Evolutionary conservation across 2,797 vertebrate genomes (phyloP).

Genomic region (Xiphorhynchus erythropygius): DNA sequence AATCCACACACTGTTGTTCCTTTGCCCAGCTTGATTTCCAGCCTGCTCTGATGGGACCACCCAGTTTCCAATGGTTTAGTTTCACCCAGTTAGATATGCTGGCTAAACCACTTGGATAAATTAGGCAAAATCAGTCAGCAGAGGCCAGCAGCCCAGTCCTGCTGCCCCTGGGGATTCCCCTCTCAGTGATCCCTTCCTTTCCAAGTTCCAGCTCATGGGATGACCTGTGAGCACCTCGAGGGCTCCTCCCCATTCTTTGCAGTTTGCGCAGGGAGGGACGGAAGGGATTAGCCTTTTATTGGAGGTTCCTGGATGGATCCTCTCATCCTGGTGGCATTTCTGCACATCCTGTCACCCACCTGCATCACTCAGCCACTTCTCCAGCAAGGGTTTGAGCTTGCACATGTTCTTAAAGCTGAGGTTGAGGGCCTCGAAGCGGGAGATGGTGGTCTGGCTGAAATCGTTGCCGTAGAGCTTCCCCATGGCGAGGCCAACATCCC

Average conservation of each 20-base stretch:
- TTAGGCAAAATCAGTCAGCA: not conserved
- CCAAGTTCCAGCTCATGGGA: not conserved
- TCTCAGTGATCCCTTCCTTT: not conserved
- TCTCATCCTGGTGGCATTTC: not conserved
- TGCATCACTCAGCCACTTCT: constrained; percentile 97
- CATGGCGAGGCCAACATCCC: constrained; percentile 96
- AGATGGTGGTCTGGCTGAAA: constrained; percentile 99
- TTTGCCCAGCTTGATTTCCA: not conserved
- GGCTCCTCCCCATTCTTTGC: not conserved
- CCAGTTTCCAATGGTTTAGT: accelerated
- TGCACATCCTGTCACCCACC: constrained; percentile 66
- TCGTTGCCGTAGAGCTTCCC: constrained; percentile 98
- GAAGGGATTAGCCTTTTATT: not conserved
- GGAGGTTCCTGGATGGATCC: not conserved
- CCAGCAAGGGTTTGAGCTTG: constrained; percentile 95
- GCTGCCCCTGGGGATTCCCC: not conserved
- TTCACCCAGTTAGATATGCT: not conserved
- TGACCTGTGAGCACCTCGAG: not conserved
- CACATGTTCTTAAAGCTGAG: constrained; percentile 99
- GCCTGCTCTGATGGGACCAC: not conserved
- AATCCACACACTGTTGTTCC: not conserved
- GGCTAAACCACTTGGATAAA: not conserved
- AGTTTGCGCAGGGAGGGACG: not conserved
- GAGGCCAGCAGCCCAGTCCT: not conserved
- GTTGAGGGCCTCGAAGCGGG: constrained; percentile 96